These are phyloP conservation scores for Spatulosminthurus flaviceps DNA, from an alignment of 2,888 invertebrate genomes.

Conservation along the genomic window DNA sequence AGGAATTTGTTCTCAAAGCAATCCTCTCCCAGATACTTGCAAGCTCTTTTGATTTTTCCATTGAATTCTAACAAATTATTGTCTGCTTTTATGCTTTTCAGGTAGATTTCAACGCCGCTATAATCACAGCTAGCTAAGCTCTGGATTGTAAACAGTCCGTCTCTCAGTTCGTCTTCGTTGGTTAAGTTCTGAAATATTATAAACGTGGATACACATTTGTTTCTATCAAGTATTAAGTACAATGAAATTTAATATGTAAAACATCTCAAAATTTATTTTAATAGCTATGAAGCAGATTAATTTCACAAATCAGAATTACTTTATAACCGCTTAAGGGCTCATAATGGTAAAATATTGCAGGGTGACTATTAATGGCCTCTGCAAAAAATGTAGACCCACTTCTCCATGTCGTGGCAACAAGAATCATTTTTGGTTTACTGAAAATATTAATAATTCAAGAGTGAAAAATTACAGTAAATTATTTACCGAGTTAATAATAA, in stretches of 20 bases:
- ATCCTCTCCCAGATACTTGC: conserved; percentile 24
- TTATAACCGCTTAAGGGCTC: conserved; percentile 30
- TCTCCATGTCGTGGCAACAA: conserved; percentile 39
- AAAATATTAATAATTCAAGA: not conserved
- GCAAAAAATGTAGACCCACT: conserved; percentile 41
- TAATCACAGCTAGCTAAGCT: conserved; percentile 26
- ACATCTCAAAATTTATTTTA: too few relatives aligned
- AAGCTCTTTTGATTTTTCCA: conserved; percentile 32
- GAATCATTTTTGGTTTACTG: conserved; percentile 13
- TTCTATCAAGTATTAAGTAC: too few relatives aligned
- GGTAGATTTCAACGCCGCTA: not conserved
- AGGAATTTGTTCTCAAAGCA: conserved; percentile 29
- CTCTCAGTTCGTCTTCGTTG: not conserved
- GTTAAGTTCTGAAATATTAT: too few relatives aligned
- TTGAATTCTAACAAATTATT: conserved; percentile 14
- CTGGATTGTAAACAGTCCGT: conserved; percentile 11
- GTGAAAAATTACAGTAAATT: not conserved
- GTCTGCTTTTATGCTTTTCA: not conserved
- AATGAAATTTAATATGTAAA: too few relatives aligned
- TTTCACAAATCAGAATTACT: too few relatives aligned
- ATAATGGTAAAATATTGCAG: conserved; percentile 42
- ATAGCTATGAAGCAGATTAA: too few relatives aligned
- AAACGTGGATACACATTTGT: too few relatives aligned
- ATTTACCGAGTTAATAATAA: not conserved
- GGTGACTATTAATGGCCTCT: conserved; percentile 29